Percentiles rank a stretch among this genome's conserved stretches.
These are phyloP conservation scores for Okamejei kenojei DNA, from an alignment of 2,797 vertebrate species.

Conservation along the genomic window DNA sequence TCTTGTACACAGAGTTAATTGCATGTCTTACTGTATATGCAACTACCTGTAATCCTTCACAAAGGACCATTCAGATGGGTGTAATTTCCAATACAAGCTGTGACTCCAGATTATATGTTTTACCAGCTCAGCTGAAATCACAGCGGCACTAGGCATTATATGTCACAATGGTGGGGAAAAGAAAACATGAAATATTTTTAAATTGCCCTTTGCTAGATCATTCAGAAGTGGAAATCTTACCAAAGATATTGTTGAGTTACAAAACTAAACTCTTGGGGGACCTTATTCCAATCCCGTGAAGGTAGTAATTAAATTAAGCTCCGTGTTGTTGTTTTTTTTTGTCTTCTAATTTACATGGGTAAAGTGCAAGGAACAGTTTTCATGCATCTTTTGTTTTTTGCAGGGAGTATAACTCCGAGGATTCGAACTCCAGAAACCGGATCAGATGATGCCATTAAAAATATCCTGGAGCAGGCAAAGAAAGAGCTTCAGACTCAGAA, in stretches of 20 bases:
- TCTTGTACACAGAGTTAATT: too few species aligned
- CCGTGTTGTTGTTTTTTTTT: not conserved
- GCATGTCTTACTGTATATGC: not conserved
- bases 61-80: not conserved
- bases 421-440: conserved; percentile 97
- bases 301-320: not conserved
- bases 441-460: conserved; percentile 97
- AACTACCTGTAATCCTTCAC: not conserved
- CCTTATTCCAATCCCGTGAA: not conserved
- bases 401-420: conserved; percentile 97
- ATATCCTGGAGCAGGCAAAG: conserved; percentile 95
- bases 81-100: not conserved
- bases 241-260: not conserved
- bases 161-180: not conserved
- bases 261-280: not conserved
- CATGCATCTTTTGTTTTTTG: conserved; percentile 49
- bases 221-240: not conserved
- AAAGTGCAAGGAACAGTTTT: not conserved
- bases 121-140: not conserved
- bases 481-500: conserved; percentile 97
- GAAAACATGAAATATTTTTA: not conserved
- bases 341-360: not conserved
- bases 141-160: not conserved
- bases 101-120: not conserved
- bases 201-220: not conserved